A percentile compares a stretch with the other conserved stretches of the same genome.
These are phyloP conservation scores for Ciconia boyciana DNA, from an alignment of 2,113 vertebrate species.

Conservation along the genomic window DNA sequence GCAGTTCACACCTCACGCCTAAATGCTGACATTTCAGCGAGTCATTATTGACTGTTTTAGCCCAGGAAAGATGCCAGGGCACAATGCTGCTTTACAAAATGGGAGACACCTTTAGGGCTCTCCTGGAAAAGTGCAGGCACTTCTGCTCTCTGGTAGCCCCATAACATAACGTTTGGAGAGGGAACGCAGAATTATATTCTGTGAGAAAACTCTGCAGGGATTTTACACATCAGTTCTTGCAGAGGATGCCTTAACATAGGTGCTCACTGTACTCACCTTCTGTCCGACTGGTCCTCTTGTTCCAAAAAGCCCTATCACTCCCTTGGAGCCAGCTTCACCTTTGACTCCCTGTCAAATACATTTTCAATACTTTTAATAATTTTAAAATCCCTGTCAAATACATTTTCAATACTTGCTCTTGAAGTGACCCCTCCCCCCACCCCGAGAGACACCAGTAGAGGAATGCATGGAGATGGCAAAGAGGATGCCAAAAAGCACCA, in stretches of 20 bases:
- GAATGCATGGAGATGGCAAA: not conserved
- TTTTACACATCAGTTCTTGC: not conserved
- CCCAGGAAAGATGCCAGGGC: not conserved
- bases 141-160: not conserved
- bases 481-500: not conserved
- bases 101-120: not conserved
- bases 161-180: not conserved
- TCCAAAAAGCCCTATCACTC: conserved; percentile 83
- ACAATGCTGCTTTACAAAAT: not conserved
- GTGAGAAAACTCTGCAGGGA: not conserved
- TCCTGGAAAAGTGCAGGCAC: not conserved
- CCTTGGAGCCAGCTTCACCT: conserved; percentile 84
- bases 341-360: conserved; percentile 74
- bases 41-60: not conserved
- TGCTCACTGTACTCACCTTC: conserved; percentile 72
- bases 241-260: not conserved
- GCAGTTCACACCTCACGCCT: fast-evolving
- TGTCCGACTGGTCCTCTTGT: conserved; percentile 84
- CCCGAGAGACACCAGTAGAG: not conserved
- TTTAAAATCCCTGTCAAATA: not conserved
- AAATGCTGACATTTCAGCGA: not conserved
- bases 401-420: not conserved
- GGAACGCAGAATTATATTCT: not conserved
- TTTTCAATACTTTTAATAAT: not conserved
- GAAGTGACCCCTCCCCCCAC: fast-evolving